Base-by-base conservation (phyloP, 2,797 vertebrate species). In the Garrulus glandarius region DNA sequence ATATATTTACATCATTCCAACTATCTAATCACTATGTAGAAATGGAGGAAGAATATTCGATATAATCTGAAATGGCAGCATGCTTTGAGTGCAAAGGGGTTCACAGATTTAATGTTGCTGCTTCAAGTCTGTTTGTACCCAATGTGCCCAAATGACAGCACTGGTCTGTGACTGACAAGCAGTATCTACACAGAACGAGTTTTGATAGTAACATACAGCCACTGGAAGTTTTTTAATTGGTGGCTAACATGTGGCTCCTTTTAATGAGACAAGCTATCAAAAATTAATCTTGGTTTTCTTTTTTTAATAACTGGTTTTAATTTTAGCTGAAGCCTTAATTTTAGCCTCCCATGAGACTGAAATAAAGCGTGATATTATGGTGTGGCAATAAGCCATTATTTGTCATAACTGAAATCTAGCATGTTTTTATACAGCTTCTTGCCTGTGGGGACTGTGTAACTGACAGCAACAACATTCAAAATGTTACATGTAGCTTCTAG, bases 151-250 rank as follows among this genome's bases (percentile, higher is more conserved):
- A 24, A 83, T 19, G 34, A 75, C 32, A 89, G 52, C 44, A 67
- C 30, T 11, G 24, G 47, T 76, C 57, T 63, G 57, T 52, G 61
- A 37, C 65, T 91, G 63, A 70, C 84, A 37, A 52, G 34, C 13
- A 53, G n/a, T 36, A 64, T 44, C 34, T 67, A 37, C 53, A 71
- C 11, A 39, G 17, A 72, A 60, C 61, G 16, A 22, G 21, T 16
- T 87, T 52, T 95, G 90, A 96, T 10, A 47, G 50, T 32, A 92
- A 52, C 95, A 97, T 79, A 43, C 10, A 75, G 36, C 10, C n/a
- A 37, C 9, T 29, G 74, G 41, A 74, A 37, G 59, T 5, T 65
- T 37, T 92, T 87, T 65, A 80, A 72, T 55, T 5, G 2, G 34
- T 69, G 23, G 44, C 6, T 86, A 92, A 63, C 32, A 43, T 60